These are phyloP conservation scores for Xiphophorus birchmanni DNA, from an alignment of 2,797 vertebrate species.

Conservation along the genomic window DNA sequence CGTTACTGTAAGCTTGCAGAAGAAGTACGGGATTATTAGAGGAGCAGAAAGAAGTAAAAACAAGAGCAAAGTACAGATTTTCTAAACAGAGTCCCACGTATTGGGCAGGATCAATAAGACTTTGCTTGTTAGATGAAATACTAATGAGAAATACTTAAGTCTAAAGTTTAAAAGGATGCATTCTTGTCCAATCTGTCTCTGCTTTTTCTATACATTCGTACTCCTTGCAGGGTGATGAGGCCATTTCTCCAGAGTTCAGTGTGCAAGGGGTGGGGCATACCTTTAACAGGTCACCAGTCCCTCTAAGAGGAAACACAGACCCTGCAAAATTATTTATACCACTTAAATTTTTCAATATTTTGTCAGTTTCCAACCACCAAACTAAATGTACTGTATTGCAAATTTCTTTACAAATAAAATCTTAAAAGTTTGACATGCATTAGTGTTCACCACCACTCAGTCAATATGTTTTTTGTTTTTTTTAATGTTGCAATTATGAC, in stretches of 20 bases:
- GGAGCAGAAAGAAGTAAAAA: slow-evolving; percentile 20
- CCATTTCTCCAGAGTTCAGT: not conserved
- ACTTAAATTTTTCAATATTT: not conserved
- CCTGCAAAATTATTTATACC: not conserved
- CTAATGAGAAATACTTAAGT: slow-evolving; percentile 47
- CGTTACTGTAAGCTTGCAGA: slow-evolving; percentile 34
- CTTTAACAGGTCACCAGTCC: not conserved
- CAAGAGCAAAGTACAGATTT: slow-evolving; percentile 30
- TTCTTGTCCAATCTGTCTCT: slow-evolving; percentile 29
- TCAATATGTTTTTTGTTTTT: not conserved
- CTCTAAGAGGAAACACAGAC: not conserved
- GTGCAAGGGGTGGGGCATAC: not conserved
- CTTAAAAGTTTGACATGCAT: not conserved
- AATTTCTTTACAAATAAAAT: not conserved
- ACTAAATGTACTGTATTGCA: not conserved
- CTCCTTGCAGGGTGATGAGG: not conserved
- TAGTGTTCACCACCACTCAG: not conserved
- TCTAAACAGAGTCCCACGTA: slow-evolving; percentile 41
- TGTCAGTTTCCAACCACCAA: not conserved
- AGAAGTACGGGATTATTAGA: slow-evolving; percentile 46
- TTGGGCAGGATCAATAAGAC: slow-evolving; percentile 56
- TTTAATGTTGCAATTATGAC: not conserved
- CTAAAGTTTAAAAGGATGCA: slow-evolving; percentile 30
- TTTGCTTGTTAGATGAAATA: slow-evolving; percentile 31
- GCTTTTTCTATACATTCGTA: slow-evolving; percentile 19